A percentile compares a stretch with the other conserved stretches of the same genome.
Conservation (phyloP, 2,113 vertebrate genomes). For the Neomonachus schauinslandi region DNA sequence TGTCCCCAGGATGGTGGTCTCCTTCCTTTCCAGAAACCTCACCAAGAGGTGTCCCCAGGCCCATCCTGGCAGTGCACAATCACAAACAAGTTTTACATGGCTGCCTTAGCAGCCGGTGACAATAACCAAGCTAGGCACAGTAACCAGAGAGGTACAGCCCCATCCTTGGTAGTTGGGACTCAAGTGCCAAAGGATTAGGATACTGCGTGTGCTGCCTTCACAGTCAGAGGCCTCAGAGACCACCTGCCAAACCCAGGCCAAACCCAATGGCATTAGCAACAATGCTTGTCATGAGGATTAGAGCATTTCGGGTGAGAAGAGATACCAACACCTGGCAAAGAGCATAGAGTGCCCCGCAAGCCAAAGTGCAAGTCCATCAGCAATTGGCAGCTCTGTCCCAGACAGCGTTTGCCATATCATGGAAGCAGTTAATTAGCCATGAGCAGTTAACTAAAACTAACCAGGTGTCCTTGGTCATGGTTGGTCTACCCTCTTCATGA, state of each 20-base stretch:
- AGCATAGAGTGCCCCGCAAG: neutral
- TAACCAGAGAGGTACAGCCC: neutral
- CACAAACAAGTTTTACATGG: neutral
- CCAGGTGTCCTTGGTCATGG: neutral
- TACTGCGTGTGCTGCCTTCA: neutral
- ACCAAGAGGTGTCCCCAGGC: neutral
- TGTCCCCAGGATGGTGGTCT: neutral
- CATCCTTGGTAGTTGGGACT: neutral
- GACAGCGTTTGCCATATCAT: conserved; percentile 7
- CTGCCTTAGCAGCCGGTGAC: neutral
- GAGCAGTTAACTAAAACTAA: conserved; percentile 33
- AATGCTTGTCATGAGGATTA: neutral
- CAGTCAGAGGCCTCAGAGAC: neutral
- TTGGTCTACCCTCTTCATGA: neutral
- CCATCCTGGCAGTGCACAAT: neutral
- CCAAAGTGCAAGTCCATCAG: neutral
- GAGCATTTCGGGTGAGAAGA: neutral
- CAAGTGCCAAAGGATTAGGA: conserved; percentile 4
- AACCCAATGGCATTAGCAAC: neutral
- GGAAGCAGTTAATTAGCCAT: conserved; percentile 40
- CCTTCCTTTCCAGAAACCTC: neutral
- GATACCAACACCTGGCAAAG: neutral
- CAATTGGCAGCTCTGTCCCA: neutral
- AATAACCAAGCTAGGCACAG: neutral
- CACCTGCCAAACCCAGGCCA: neutral